These are phyloP conservation scores for Hirundo rustica DNA, from an alignment of 2,797 vertebrate species.

Conservation along the genomic window DNA sequence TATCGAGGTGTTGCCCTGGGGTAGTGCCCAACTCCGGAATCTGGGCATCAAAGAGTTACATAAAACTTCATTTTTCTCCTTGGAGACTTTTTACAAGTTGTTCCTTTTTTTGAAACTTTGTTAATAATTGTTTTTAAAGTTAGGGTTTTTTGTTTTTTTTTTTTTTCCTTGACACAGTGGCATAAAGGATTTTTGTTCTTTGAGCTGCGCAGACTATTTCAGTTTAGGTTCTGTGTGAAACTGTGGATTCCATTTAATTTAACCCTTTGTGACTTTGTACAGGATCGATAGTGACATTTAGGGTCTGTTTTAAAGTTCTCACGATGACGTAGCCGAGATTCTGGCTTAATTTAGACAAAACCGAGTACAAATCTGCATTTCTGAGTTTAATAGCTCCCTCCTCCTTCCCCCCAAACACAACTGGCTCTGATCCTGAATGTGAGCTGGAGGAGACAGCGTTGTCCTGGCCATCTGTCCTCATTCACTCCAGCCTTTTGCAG, in stretches of 20 bases:
- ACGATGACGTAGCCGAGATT: background rate
- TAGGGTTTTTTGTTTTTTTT: background rate
- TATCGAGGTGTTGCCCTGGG: background rate
- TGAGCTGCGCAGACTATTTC: background rate
- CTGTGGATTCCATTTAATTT: background rate
- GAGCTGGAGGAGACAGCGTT: background rate
- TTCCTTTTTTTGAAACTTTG: background rate
- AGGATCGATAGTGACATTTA: rapidly evolving
- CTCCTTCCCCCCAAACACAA: background rate
- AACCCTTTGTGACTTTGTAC: background rate
- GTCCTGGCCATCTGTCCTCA: conserved; percentile 15
- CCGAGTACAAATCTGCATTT: background rate
- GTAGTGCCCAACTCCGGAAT: background rate
- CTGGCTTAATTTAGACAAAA: background rate
- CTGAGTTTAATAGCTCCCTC: background rate
- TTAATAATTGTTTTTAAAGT: background rate
- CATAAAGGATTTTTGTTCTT: background rate
- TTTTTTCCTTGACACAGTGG: rapidly evolving
- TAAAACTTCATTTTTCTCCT: background rate
- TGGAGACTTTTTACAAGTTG: background rate
- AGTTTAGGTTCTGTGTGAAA: background rate
- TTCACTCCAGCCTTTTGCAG: background rate
- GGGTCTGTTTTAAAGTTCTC: background rate
- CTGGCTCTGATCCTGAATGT: background rate
- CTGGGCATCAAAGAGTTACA: background rate